These are phyloP conservation scores for Coluber constrictor DNA, from an alignment of 2,797 vertebrate species.

Conservation along the genomic window DNA sequence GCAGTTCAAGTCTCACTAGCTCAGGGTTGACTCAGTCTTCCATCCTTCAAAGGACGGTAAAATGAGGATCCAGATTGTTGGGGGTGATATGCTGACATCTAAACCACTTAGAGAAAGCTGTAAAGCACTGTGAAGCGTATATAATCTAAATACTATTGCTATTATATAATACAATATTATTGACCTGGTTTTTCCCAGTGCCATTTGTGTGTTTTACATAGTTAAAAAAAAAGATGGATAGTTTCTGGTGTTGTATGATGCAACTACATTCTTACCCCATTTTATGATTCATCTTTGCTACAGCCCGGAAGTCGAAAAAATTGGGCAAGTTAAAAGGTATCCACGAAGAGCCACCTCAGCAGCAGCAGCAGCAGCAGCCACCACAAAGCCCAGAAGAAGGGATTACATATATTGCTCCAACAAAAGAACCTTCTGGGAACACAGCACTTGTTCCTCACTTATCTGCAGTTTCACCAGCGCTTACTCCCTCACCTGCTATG, in stretches of 20 bases:
- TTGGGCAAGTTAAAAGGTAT: constrained; percentile 93
- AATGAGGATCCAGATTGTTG: no score
- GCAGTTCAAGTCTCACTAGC: no score
- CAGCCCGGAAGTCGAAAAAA: constrained; percentile 98
- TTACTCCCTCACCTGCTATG: constrained; percentile 83
- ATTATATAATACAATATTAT: not conserved
- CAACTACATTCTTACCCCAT: not conserved
- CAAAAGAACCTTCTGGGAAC: constrained; percentile 84
- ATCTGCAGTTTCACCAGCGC: constrained; percentile 80
- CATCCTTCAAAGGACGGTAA: no score
- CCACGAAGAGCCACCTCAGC: constrained; percentile 80
- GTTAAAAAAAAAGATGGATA: not conserved
- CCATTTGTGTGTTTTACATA: not conserved
- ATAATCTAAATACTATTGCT: no score
- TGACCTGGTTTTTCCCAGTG: not conserved
- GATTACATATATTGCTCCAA: constrained; percentile 80
- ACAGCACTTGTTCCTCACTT: constrained; percentile 87
- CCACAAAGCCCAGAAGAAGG: constrained; percentile 86
- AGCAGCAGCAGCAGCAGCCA: constrained; percentile 68
- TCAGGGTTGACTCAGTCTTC: no score
- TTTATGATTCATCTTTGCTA: constrained; percentile 18
- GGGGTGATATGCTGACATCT: no score
- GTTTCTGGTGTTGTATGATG: accelerated
- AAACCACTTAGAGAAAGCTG: no score
- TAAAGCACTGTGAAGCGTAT: no score